Conservation (phyloP, 2,888 invertebrate genomes). For the Clusia tigrina region DNA sequence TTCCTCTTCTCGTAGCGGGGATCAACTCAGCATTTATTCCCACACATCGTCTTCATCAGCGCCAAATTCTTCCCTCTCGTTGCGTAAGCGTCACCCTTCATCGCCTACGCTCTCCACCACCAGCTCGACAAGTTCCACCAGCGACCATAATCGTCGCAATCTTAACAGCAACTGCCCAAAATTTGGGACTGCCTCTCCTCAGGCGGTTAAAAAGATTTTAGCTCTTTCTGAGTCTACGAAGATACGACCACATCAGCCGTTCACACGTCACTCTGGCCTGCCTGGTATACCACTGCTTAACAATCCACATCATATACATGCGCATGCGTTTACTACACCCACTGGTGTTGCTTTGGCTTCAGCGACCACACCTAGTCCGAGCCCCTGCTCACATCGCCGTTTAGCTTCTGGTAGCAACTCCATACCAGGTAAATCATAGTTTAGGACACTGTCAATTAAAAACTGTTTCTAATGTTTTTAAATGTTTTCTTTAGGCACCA, state of each 20-base stretch:
- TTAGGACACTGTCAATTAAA: background rate
- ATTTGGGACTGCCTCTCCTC: slow-evolving; percentile 89
- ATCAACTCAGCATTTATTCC: slow-evolving; percentile 67
- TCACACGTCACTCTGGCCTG: slow-evolving; percentile 67
- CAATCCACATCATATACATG: slow-evolving; percentile 55
- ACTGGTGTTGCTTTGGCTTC: slow-evolving; percentile 33
- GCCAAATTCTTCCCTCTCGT: slow-evolving; percentile 65
- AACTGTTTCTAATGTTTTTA: slow-evolving; percentile 10
- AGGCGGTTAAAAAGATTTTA: slow-evolving; percentile 94
- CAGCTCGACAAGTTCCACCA: slow-evolving; percentile 87
- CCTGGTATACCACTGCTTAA: slow-evolving; percentile 67
- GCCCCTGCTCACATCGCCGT: slow-evolving; percentile 69
- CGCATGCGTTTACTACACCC: slow-evolving; percentile 35
- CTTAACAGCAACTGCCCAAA: slow-evolving; percentile 67
- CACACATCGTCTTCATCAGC: slow-evolving; percentile 65
- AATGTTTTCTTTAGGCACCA: slow-evolving; percentile 41
- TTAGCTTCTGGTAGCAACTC: slow-evolving; percentile 68
- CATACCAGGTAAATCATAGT: slow-evolving; percentile 25
- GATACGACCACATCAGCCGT: slow-evolving; percentile 86
- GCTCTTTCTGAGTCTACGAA: slow-evolving; percentile 89
- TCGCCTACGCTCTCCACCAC: slow-evolving; percentile 93
- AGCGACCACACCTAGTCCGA: slow-evolving; percentile 59
- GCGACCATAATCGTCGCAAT: slow-evolving; percentile 54
- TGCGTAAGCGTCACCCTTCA: slow-evolving; percentile 85
- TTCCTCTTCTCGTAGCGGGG: slow-evolving; percentile 50